A percentile compares a stretch with the other conserved stretches of the same genome.
These are phyloP conservation scores for Phalacrocorax brasilianus DNA, from an alignment of 2,113 vertebrate species.

Conservation along the genomic window DNA sequence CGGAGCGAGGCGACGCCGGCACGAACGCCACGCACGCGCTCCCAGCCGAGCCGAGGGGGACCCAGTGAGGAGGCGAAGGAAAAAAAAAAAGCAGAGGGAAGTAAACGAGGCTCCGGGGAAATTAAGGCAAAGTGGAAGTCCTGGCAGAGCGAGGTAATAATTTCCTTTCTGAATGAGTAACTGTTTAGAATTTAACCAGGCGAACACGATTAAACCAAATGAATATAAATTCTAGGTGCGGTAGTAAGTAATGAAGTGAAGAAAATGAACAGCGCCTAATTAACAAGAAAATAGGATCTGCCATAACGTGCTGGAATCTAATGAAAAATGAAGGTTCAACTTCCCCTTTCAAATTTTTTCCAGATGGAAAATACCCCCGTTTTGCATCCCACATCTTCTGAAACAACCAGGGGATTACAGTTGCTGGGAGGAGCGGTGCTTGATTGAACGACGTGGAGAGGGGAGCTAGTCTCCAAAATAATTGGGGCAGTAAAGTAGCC, in stretches of 20 bases:
- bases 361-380: conserved; percentile 37
- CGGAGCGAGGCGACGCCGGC: neutral
- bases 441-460: neutral
- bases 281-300: conserved; percentile 52
- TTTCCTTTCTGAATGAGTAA: conserved; percentile 56
- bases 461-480: neutral
- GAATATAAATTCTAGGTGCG: conserved; percentile 31
- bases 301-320: neutral
- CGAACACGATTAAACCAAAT: conserved; percentile 31
- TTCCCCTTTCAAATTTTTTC: neutral
- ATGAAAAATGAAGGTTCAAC: conserved; percentile 29
- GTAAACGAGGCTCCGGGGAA: conserved; percentile 45
- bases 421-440: neutral
- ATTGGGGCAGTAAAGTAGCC: neutral
- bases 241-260: conserved; percentile 28
- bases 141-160: conserved; percentile 26
- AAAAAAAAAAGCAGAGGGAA: neutral
- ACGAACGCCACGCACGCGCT: neutral
- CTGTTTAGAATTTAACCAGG: conserved; percentile 35
- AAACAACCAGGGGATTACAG: neutral
- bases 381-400: neutral
- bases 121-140: conserved; percentile 47
- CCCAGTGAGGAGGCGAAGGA: neutral
- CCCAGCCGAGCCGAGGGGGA: neutral
- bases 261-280: conserved; percentile 63